These are phyloP conservation scores for Troglohyphantes excavatus DNA, from an alignment of 2,888 invertebrate species.

Conservation along the genomic window DNA sequence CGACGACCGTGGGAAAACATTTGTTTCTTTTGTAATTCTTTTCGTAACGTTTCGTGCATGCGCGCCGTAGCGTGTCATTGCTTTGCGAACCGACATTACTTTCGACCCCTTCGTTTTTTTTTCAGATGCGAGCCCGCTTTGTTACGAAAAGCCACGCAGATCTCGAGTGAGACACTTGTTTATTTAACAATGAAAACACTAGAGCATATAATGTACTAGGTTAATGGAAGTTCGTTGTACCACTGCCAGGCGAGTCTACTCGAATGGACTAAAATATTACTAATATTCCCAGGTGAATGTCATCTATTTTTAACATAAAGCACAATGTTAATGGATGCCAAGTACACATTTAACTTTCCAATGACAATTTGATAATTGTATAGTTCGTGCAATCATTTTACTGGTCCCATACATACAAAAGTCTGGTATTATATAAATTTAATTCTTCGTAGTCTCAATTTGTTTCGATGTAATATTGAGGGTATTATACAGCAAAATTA, in stretches of 20 bases:
- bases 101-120: not conserved
- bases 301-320: not conserved
- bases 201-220: not conserved
- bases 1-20: constrained; percentile 22
- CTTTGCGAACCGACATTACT: not conserved
- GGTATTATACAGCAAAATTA: too few species aligned
- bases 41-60: constrained; percentile 18
- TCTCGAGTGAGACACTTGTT: not conserved
- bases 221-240: constrained; percentile 1
- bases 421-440: too few species aligned
- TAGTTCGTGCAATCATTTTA: too few species aligned
- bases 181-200: not conserved
- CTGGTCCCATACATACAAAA: too few species aligned
- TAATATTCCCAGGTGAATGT: not conserved
- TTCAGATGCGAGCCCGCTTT: not conserved
- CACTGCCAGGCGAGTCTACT: not conserved
- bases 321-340: not conserved
- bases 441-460: too few species aligned
- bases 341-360: not conserved
- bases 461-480: too few species aligned
- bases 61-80: constrained; percentile 13
- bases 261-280: too few species aligned
- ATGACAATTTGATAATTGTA: too few species aligned
- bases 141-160: not conserved
- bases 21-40: constrained; percentile 23